Evolutionary conservation across 2,888 invertebrate species (phyloP).

Genomic region (Megalurothrips usitatus): DNA sequence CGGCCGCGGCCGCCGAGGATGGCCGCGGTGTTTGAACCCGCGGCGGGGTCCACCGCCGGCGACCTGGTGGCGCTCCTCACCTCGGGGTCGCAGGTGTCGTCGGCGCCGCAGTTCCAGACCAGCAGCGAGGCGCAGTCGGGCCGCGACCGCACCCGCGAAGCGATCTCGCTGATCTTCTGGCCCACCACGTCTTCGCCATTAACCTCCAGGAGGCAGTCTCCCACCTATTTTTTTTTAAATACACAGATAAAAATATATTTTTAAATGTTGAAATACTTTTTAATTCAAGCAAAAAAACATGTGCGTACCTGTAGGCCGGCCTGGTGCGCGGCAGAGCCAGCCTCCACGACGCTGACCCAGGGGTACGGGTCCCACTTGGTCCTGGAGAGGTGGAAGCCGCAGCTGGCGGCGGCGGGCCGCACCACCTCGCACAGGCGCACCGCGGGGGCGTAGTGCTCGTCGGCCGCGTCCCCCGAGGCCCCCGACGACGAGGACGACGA

Average conservation of each 20-base stretch:
- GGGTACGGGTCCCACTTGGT: constrained; percentile 79
- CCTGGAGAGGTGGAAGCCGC: constrained; percentile 68
- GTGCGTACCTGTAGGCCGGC: constrained; percentile 36
- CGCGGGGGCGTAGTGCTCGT: constrained; percentile 20
- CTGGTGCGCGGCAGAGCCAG: constrained; percentile 36
- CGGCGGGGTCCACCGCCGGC: too few species aligned
- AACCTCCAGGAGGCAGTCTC: constrained; percentile 68
- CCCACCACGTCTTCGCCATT: constrained; percentile 56
- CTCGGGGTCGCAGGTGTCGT: constrained; percentile 50
- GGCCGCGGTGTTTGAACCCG: too few species aligned
- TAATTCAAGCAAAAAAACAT: too few species aligned
- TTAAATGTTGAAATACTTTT: too few species aligned
- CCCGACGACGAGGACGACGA: neutral
- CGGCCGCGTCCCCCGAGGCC: neutral
- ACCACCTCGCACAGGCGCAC: constrained; percentile 31
- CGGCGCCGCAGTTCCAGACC: constrained; percentile 51
- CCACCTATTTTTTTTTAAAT: too few species aligned
- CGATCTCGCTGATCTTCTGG: constrained; percentile 53
- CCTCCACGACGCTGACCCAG: constrained; percentile 55
- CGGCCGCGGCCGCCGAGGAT: too few species aligned
- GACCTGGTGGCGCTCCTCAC: constrained; percentile 41
- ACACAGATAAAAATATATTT: too few species aligned
- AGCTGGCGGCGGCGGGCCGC: constrained; percentile 48
- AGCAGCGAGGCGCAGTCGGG: constrained; percentile 48
- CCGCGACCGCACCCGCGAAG: constrained; percentile 43